Conservation (phyloP, 1,140 invertebrate species). For the Drosophila navojoa region DNA sequence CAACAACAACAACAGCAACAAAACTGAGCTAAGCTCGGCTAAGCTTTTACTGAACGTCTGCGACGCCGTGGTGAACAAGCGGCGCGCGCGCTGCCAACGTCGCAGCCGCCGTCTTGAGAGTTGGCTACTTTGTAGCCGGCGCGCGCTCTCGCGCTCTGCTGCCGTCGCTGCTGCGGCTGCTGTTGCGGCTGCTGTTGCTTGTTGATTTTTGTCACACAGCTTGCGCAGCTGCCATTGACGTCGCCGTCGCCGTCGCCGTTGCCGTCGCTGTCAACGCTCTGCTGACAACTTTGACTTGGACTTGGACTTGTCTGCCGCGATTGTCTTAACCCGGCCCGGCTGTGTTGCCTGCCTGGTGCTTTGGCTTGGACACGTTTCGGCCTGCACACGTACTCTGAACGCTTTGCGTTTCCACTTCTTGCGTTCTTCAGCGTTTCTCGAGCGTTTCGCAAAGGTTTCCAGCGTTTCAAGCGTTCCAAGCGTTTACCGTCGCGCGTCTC, state of each 20-base stretch:
- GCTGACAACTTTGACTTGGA: slow-evolving; percentile 44
- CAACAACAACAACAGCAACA: slow-evolving; percentile 7
- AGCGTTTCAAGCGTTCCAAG: background rate
- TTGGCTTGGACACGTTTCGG: slow-evolving; percentile 74
- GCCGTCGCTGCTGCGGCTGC: background rate
- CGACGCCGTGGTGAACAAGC: slow-evolving; percentile 11
- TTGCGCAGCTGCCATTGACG: slow-evolving; percentile 23
- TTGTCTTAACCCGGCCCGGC: slow-evolving; percentile 63
- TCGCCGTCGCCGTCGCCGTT: slow-evolving; percentile 11
- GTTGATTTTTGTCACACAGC: slow-evolving; percentile 48
- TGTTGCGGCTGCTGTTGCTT: background rate
- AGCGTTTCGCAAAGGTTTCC: background rate
- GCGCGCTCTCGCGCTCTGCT: slow-evolving; percentile 34
- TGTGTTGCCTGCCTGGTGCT: slow-evolving; percentile 69
- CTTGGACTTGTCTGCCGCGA: slow-evolving; percentile 52
- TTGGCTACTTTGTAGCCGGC: slow-evolving; percentile 51
- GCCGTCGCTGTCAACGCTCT: slow-evolving; percentile 8
- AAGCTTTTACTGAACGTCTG: slow-evolving; percentile 43
- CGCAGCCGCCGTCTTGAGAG: slow-evolving; percentile 3
- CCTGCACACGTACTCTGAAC: slow-evolving; percentile 55
- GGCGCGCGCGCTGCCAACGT: background rate
- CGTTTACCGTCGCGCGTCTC: slow-evolving; percentile 15
- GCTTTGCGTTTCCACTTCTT: slow-evolving; percentile 59
- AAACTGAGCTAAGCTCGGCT: slow-evolving; percentile 64
- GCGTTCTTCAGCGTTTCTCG: slow-evolving; percentile 30